These are phyloP conservation scores for Panurus biarmicus DNA, from an alignment of 2,113 vertebrate species.

Conservation along the genomic window DNA sequence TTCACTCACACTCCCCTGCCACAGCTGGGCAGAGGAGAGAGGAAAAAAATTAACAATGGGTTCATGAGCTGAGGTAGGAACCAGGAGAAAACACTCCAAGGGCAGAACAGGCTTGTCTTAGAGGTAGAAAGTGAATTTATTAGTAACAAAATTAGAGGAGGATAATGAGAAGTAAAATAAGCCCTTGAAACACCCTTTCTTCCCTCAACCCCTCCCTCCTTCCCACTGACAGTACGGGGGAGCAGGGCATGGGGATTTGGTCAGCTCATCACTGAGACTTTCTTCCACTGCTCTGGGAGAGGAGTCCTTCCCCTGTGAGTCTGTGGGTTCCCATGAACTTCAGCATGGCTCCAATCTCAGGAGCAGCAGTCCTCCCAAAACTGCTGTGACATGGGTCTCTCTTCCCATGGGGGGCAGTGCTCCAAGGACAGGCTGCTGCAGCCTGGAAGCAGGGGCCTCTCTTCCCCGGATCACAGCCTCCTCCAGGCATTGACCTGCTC, in stretches of 20 bases:
- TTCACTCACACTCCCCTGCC: background rate
- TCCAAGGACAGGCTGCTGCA: background rate
- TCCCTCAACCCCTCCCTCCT: background rate
- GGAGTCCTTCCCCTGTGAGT: background rate
- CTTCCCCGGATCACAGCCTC: background rate
- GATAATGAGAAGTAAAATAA: background rate
- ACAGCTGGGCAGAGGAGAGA: no score
- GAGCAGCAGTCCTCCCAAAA: background rate
- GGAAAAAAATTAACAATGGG: background rate
- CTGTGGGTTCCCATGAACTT: background rate
- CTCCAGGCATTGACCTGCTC: fast-evolving
- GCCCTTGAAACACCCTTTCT: background rate
- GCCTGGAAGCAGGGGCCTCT: background rate
- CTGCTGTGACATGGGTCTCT: fast-evolving
- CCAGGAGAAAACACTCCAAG: background rate
- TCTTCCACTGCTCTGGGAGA: background rate
- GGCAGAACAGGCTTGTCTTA: no score
- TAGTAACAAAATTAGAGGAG: background rate
- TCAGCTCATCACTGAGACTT: background rate
- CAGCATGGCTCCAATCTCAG: background rate
- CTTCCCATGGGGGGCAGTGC: fast-evolving
- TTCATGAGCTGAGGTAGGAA: background rate
- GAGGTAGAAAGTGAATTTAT: no score
- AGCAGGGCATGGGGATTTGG: background rate
- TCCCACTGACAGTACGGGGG: fast-evolving